A percentile compares a stretch with the other conserved stretches of the same genome.
phyloP scores from a whole-genome alignment of 2,113 vertebrate species.

The Sylvilagus bachmani region DNA sequence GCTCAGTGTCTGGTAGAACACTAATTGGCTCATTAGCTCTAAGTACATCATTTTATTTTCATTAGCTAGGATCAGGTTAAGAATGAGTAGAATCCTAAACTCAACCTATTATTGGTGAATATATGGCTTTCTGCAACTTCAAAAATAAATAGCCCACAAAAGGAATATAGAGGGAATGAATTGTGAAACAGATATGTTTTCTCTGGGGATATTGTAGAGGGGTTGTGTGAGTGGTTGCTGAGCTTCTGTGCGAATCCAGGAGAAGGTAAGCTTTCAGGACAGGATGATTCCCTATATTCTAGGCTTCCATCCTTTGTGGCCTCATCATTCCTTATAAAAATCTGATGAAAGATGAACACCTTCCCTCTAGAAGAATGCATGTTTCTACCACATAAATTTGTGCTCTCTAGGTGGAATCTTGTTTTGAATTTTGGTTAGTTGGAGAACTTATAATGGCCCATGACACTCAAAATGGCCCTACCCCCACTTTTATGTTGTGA shows the following conservation, averaged over 20 bases:
- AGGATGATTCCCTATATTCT: not conserved
- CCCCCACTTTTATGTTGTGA: not conserved
- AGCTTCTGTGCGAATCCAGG: not conserved
- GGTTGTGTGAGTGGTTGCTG: not conserved
- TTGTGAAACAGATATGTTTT: slow-evolving; percentile 23
- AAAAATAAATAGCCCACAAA: slow-evolving; percentile 15
- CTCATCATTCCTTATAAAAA: slow-evolving; percentile 32
- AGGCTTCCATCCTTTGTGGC: not conserved
- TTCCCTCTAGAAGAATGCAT: not conserved
- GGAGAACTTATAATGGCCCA: not conserved
- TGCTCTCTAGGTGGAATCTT: not conserved
- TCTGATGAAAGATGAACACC: not conserved
- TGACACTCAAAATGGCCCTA: not conserved
- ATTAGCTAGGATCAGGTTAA: slow-evolving; percentile 66
- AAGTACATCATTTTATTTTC: slow-evolving; percentile 78
- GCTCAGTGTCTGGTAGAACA: slow-evolving; percentile 70
- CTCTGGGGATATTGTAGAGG: not conserved
- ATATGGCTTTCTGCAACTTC: slow-evolving; percentile 16
- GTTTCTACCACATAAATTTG: not conserved
- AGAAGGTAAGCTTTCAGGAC: not conserved
- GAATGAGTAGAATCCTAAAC: slow-evolving; percentile 50
- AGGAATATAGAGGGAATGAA: slow-evolving; percentile 36
- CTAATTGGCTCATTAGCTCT: slow-evolving; percentile 82
- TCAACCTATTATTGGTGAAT: slow-evolving; percentile 48
- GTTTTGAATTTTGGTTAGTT: not conserved